Evolutionary conservation across 2,113 vertebrate species (phyloP).

Genomic region (Micromys minutus): DNA sequence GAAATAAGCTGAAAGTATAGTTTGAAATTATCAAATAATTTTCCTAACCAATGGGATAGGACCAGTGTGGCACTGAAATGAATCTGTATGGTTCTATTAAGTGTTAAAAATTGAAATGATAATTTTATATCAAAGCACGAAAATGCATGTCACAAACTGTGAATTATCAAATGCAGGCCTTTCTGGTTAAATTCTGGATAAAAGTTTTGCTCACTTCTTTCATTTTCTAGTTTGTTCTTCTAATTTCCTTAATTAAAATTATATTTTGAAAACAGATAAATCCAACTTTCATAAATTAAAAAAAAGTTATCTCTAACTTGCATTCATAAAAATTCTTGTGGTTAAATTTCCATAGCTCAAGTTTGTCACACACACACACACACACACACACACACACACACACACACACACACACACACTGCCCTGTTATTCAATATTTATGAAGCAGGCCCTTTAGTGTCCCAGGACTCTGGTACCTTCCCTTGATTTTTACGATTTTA

Average conservation of each 20-base stretch:
- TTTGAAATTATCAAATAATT: background rate
- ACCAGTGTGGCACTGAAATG: background rate
- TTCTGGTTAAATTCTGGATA: background rate
- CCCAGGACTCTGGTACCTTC: slow-evolving; percentile 55
- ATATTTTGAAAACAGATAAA: slow-evolving; percentile 47
- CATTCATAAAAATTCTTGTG: slow-evolving; percentile 34
- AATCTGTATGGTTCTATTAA: background rate
- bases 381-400: too few relatives aligned
- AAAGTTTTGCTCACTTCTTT: slow-evolving; percentile 25
- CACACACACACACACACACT: too few relatives aligned
- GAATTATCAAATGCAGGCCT: background rate
- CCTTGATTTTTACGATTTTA: slow-evolving; percentile 69
- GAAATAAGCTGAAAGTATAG: background rate
- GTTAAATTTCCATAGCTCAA: slow-evolving; percentile 53
- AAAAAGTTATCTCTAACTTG: slow-evolving; percentile 39
- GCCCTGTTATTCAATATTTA: slow-evolving; percentile 66
- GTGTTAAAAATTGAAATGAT: slow-evolving; percentile 44
- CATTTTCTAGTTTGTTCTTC: background rate
- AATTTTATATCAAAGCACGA: background rate
- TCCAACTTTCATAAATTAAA: background rate
- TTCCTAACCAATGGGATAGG: background rate
- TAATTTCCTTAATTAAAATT: slow-evolving; percentile 53
- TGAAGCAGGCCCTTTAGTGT: slow-evolving; percentile 53
- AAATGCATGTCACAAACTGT: background rate
- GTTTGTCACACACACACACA: background rate